phyloP scores from a whole-genome alignment of 2,888 invertebrate genomes.

The Napeogenes sylphis region DNA sequence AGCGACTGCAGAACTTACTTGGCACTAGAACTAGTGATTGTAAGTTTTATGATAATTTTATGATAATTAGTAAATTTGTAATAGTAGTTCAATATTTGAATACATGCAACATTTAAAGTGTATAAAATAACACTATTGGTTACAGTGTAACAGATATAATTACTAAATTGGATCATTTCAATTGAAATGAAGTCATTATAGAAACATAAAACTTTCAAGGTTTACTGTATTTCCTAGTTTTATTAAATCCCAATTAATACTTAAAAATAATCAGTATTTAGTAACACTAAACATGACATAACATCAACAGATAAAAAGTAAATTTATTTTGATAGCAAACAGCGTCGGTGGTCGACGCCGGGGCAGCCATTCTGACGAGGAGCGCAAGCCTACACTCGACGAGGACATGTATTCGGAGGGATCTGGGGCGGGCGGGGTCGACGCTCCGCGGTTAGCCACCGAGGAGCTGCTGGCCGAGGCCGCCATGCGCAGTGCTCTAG shows the following conservation, averaged over 20 bases:
- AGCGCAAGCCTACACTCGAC: slow-evolving; percentile 55
- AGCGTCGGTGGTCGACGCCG: slow-evolving; percentile 32
- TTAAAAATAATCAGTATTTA: too few species aligned
- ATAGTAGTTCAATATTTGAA: too few species aligned
- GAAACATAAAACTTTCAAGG: too few species aligned
- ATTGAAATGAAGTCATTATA: too few species aligned
- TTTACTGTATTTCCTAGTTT: too few species aligned
- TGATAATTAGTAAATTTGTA: background rate
- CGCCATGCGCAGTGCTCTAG: slow-evolving; percentile 67
- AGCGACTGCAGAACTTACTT: slow-evolving; percentile 60
- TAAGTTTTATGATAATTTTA: slow-evolving; percentile 33
- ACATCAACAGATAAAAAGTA: too few species aligned
- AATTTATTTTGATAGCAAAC: background rate
- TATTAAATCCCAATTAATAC: too few species aligned
- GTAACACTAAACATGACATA: too few species aligned
- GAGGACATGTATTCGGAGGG: slow-evolving; percentile 65
- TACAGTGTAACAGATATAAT: too few species aligned
- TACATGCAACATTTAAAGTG: too few species aligned
- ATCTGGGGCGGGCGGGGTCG: slow-evolving; percentile 37
- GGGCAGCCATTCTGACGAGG: slow-evolving; percentile 55
- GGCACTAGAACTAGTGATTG: slow-evolving; percentile 46
- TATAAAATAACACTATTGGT: too few species aligned
- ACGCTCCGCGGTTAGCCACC: slow-evolving; percentile 47
- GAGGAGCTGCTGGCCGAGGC: slow-evolving; percentile 70
- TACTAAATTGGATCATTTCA: too few species aligned